Conservation (phyloP, 2,888 invertebrate species). For the Ephialtes manifestator region DNA sequence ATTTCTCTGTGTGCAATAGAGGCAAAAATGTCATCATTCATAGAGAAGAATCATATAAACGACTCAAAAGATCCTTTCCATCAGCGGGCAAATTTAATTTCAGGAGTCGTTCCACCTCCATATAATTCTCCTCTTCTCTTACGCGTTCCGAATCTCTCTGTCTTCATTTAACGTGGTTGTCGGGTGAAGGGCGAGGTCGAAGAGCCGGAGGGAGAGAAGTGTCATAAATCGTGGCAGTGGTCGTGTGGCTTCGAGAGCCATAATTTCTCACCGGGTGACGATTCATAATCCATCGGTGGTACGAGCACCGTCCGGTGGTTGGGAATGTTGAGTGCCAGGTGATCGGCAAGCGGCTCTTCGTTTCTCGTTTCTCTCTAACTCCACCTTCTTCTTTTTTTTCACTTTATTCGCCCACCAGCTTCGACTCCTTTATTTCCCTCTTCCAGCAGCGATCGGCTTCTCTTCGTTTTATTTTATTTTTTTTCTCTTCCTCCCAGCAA, state of each 20-base stretch:
- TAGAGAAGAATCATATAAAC: not conserved
- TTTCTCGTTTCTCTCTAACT: constrained; percentile 28
- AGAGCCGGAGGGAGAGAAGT: constrained; percentile 36
- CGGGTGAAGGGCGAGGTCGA: not conserved
- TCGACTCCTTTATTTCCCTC: constrained; percentile 33
- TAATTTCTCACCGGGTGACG: constrained; percentile 71
- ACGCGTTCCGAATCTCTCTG: constrained; percentile 13
- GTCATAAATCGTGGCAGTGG: constrained; percentile 62
- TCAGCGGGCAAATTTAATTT: constrained; percentile 36
- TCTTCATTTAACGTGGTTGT: constrained; percentile 25
- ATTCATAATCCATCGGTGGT: constrained; percentile 74
- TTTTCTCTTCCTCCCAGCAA: not conserved
- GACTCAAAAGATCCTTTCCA: not conserved
- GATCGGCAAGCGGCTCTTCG: constrained; percentile 58
- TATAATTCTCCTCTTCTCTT: not conserved
- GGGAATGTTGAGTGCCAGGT: constrained; percentile 64
- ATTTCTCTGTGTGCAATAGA: not conserved
- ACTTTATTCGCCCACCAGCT: not conserved
- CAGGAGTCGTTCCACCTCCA: constrained; percentile 12
- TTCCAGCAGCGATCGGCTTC: constrained; percentile 20
- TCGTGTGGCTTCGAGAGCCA: constrained; percentile 66
- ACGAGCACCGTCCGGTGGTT: constrained; percentile 41
- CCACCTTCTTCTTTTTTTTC: constrained; percentile 9
- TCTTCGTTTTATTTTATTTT: constrained; percentile 19
- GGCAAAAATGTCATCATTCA: not conserved